A percentile compares a stretch with the other conserved stretches of the same genome.
These are phyloP conservation scores for Mastigias papua DNA, from an alignment of 30 jellyfish, hydroid and myxozoan species.

Conservation along the genomic window DNA sequence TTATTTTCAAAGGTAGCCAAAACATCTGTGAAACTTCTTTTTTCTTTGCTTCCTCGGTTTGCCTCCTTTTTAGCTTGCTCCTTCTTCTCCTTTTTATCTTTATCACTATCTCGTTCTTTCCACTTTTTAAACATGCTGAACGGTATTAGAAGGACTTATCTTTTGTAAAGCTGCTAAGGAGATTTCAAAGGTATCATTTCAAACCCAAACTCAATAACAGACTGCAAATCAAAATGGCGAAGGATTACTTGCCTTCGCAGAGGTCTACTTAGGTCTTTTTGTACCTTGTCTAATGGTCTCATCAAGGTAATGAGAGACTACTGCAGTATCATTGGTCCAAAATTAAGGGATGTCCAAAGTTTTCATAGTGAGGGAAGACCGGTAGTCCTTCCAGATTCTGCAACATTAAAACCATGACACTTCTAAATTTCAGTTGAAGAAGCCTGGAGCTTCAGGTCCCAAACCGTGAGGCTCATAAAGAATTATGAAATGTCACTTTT, in stretches of 20 bases:
- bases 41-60: slow-evolving; percentile 63
- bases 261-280: background rate
- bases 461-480: too few species aligned
- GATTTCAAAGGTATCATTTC: slow-evolving; percentile 6
- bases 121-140: slow-evolving; percentile 72
- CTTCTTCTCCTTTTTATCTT: slow-evolving; percentile 74
- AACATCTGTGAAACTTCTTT: slow-evolving; percentile 72
- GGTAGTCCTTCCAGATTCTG: too few species aligned
- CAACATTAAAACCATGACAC: too few species aligned
- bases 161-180: slow-evolving; percentile 3
- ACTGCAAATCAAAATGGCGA: background rate
- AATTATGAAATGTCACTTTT: too few species aligned
- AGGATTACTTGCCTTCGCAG: slow-evolving; percentile 3
- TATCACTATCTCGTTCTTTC: slow-evolving; percentile 69
- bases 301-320: too few species aligned
- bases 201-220: background rate
- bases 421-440: too few species aligned
- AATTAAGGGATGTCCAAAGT: too few species aligned
- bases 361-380: too few species aligned
- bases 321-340: too few species aligned
- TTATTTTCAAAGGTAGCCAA: slow-evolving; percentile 74
- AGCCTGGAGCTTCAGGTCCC: too few species aligned
- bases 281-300: too few species aligned
- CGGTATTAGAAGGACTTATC: slow-evolving; percentile 10
- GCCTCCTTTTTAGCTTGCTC: slow-evolving; percentile 53